Percentiles rank a stretch among this genome's conserved stretches.
Conservation (phyloP, 2,797 vertebrate genomes). For the Sorex maritimensis region DNA sequence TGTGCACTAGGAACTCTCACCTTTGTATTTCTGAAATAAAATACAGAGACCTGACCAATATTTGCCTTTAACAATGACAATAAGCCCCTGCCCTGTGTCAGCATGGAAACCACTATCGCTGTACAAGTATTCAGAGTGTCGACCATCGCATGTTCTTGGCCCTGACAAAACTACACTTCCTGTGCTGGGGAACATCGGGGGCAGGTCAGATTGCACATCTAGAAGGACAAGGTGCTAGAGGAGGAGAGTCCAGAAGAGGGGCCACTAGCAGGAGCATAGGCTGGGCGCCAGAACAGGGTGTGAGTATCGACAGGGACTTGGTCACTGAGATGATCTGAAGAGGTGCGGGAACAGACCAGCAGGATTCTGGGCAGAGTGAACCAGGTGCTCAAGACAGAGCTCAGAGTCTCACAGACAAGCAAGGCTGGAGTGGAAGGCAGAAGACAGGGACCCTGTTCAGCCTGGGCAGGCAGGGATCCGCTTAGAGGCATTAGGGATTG, state of each 20-base stretch:
- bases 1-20: not conserved
- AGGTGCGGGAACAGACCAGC: too few relatives aligned
- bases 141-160: not conserved
- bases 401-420: too few relatives aligned
- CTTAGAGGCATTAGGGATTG: too few relatives aligned
- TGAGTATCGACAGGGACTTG: too few relatives aligned
- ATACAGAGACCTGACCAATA: not conserved
- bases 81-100: not conserved
- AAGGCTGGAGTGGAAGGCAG: too few relatives aligned
- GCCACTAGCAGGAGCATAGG: not conserved
- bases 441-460: too few relatives aligned
- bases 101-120: not conserved
- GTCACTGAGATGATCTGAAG: not conserved
- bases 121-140: not conserved
- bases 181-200: not conserved
- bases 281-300: not conserved
- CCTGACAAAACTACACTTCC: not conserved
- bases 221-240: not conserved
- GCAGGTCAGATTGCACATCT: not conserved
- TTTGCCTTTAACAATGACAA: too few relatives aligned
- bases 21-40: conserved; percentile 46
- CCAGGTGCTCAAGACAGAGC: too few relatives aligned
- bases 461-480: too few relatives aligned
- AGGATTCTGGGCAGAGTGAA: too few relatives aligned
- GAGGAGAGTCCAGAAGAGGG: not conserved